A percentile compares a stretch with the other conserved stretches of the same genome.
These are phyloP conservation scores for Metridium senile DNA, from an alignment of 92 coral and sea anemone genomes.

Conservation along the genomic window DNA sequence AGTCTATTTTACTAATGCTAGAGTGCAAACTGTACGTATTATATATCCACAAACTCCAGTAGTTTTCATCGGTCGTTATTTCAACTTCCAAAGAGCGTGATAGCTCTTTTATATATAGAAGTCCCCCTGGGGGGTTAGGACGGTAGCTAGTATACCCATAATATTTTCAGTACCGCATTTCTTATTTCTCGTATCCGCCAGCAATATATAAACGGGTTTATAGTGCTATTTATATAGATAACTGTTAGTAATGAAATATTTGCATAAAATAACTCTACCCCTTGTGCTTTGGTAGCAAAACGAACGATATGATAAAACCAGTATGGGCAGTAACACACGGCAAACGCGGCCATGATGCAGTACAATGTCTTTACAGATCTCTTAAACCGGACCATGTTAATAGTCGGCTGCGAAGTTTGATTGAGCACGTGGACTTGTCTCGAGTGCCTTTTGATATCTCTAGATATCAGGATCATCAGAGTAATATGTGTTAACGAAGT, in stretches of 20 bases:
- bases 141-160: background rate
- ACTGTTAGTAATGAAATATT: background rate
- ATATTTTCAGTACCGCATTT: background rate
- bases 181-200: constrained; percentile 20
- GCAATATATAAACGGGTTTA: constrained; percentile 19
- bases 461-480: background rate
- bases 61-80: too few species aligned
- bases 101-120: too few species aligned
- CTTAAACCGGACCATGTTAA: constrained; percentile 14
- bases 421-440: background rate
- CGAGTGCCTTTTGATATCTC: constrained; percentile 8
- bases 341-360: constrained; percentile 11
- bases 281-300: background rate
- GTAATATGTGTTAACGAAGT: background rate
- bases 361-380: constrained; percentile 5
- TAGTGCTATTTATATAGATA: background rate
- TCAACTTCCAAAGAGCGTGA: too few species aligned
- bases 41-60: too few species aligned
- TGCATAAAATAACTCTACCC: background rate
- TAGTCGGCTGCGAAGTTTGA: background rate
- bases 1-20: too few species aligned
- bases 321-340: background rate
- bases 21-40: too few species aligned
- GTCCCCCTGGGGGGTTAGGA: too few species aligned
- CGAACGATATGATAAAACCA: background rate